Evolutionary conservation across 1,140 invertebrate species (phyloP).

Genomic region (Leptonema lineaticorne): DNA sequence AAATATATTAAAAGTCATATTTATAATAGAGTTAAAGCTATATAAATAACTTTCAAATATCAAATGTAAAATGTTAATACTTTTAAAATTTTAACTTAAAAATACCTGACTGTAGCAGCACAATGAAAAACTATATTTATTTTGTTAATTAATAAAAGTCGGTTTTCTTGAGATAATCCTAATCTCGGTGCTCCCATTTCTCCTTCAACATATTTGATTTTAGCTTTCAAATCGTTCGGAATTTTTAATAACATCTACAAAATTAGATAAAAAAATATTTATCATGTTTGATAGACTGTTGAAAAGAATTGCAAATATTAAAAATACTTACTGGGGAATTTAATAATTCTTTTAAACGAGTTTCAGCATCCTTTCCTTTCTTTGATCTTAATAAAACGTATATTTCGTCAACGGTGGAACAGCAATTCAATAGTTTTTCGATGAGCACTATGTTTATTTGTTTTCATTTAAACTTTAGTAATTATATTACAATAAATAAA

Average conservation of each 20-base stretch:
- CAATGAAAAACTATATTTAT: slow-evolving; percentile 14
- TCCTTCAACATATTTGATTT: slow-evolving; percentile 1
- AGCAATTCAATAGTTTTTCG: not conserved
- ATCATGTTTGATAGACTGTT: not conserved
- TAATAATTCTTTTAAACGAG: not conserved
- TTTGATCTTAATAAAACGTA: slow-evolving; percentile 2
- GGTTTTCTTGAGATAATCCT: not conserved
- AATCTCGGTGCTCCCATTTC: not conserved
- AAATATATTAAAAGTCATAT: too few relatives aligned
- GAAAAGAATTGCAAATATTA: not conserved
- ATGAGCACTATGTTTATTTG: slow-evolving; percentile 1
- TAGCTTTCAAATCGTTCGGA: not conserved
- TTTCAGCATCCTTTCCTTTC: not conserved
- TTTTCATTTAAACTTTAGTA: not conserved
- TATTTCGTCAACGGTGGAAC: not conserved
- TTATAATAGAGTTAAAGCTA: too few relatives aligned
- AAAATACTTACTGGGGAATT: not conserved
- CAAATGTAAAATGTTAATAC: too few relatives aligned
- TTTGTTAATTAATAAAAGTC: not conserved
- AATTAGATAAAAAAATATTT: not conserved
- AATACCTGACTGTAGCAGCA: slow-evolving; percentile 18
- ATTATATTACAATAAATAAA: not conserved
- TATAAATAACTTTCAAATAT: too few relatives aligned
- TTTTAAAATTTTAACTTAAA: not conserved
- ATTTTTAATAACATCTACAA: slow-evolving; percentile 9